Evolutionary conservation across 2,888 invertebrate species (phyloP).

Genomic region (Tolmerus cingulatus): DNA sequence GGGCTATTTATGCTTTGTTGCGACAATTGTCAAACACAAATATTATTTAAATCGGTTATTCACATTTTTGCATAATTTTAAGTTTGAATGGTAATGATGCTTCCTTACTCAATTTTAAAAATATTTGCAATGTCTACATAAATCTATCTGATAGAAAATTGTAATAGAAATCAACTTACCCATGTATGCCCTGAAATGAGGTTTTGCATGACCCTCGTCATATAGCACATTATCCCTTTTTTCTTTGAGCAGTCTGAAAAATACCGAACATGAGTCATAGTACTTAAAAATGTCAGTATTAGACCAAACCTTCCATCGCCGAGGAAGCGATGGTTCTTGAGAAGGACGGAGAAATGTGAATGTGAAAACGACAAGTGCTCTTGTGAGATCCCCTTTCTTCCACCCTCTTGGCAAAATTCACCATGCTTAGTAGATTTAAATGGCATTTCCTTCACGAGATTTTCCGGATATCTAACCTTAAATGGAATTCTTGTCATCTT

Average conservation of each 20-base stretch:
- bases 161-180: too few relatives aligned
- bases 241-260: background rate
- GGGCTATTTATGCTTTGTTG: too few relatives aligned
- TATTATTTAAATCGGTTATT: too few relatives aligned
- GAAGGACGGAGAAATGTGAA: background rate
- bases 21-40: too few relatives aligned
- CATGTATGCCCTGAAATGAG: background rate
- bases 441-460: background rate
- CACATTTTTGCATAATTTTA: too few relatives aligned
- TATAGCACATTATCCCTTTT: background rate
- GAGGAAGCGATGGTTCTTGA: background rate
- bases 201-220: background rate
- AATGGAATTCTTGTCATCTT: background rate
- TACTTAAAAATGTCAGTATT: background rate
- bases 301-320: background rate
- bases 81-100: too few relatives aligned
- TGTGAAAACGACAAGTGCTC: background rate
- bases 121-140: too few relatives aligned
- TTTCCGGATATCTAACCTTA: background rate
- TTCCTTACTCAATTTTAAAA: too few relatives aligned
- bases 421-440: background rate
- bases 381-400: background rate
- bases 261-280: background rate
- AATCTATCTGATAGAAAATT: too few relatives aligned
- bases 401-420: background rate